Percentiles rank a stretch among this genome's conserved stretches.
phyloP scores from a whole-genome alignment of 2,113 vertebrate genomes.

The western clawed frog (Xenopus tropicalis) region UCB_Xtro_10.0 CM004451.2:66171001-66171500 shows the following conservation, averaged over 20 bases:
- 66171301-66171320: neutral
- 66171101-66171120: neutral
- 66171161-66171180: neutral
- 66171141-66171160: constrained; percentile 11
- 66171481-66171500: too few species aligned
- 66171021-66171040: neutral
- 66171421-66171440: too few species aligned
- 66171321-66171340: constrained; percentile 3
- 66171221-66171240: neutral
- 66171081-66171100: neutral
- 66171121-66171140: constrained; percentile 12
- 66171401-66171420: too few species aligned
- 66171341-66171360: neutral
- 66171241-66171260: neutral
- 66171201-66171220: neutral
- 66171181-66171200: constrained; percentile 8
- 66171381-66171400: too few species aligned
- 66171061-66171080: constrained; percentile 20
- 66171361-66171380: too few species aligned
- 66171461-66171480: too few species aligned
- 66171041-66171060: neutral
- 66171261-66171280: neutral
- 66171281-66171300: neutral
- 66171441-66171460: too few species aligned
- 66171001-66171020: neutral